Evolutionary conservation across 2,888 invertebrate genomes (phyloP).

Genomic region (Conops quadrifasciatus): DNA sequence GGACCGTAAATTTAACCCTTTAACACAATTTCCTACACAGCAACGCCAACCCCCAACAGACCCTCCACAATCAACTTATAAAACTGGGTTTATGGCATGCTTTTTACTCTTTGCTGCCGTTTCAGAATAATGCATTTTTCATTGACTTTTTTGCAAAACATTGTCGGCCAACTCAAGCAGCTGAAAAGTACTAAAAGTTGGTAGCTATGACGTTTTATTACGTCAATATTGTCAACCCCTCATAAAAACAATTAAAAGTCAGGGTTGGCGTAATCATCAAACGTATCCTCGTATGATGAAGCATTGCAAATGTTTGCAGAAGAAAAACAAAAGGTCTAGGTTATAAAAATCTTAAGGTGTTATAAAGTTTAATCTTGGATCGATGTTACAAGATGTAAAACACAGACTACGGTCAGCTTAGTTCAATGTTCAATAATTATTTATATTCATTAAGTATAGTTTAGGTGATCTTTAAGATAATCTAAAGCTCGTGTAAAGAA

Average conservation of each 20-base stretch:
- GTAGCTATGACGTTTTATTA: neutral
- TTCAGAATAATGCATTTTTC: neutral
- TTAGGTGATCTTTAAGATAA: neutral
- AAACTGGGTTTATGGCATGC: neutral
- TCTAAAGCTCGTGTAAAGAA: neutral
- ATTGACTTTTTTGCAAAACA: neutral
- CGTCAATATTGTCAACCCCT: neutral
- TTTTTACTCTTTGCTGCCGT: neutral
- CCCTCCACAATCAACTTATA: too few species aligned
- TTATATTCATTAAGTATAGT: neutral
- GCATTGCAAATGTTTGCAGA: too few species aligned
- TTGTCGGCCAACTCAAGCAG: neutral
- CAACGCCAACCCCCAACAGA: neutral
- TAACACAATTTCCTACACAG: neutral
- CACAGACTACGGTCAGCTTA: too few species aligned
- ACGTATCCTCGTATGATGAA: too few species aligned
- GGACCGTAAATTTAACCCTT: neutral
- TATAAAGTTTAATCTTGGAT: too few species aligned
- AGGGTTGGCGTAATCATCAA: neutral
- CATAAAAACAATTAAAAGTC: neutral
- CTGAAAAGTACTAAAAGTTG: neutral
- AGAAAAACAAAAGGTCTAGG: too few species aligned
- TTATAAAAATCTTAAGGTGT: too few species aligned
- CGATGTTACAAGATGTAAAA: too few species aligned
- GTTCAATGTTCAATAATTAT: too few species aligned